Evolutionary conservation across 2,888 invertebrate genomes (phyloP).

Genomic region (Trichopria drosophilae): DNA sequence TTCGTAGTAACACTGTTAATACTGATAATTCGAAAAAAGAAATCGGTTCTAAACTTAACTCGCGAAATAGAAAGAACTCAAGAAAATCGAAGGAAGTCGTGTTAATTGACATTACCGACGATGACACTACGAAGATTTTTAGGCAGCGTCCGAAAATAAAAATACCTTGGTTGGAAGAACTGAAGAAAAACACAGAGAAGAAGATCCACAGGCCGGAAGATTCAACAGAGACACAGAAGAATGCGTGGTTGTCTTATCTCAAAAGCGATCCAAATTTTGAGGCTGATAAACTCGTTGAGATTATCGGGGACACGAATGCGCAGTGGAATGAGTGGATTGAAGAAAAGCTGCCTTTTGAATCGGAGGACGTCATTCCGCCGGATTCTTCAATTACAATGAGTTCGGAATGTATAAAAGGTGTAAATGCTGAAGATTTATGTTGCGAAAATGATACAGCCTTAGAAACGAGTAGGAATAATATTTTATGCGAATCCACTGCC

Average conservation of each 20-base stretch:
- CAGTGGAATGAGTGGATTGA: too few relatives aligned
- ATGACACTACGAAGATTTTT: slow-evolving; percentile 44
- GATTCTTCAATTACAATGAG: too few relatives aligned
- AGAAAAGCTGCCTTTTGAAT: too few relatives aligned
- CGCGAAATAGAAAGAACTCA: slow-evolving; percentile 32
- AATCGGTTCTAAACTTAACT: slow-evolving; percentile 18
- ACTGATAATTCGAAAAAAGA: slow-evolving; percentile 22
- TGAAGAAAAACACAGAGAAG: slow-evolving; percentile 34
- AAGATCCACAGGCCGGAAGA: slow-evolving; percentile 26
- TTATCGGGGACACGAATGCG: too few relatives aligned
- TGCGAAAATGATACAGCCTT: too few relatives aligned
- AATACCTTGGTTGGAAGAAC: slow-evolving; percentile 45
- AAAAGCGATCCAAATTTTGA: too few relatives aligned
- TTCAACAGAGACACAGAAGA: slow-evolving; percentile 25
- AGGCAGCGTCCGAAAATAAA: slow-evolving; percentile 41
- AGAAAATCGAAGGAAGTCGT: slow-evolving; percentile 46
- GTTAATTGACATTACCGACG: slow-evolving; percentile 51
- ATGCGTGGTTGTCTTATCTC: slow-evolving; percentile 10
- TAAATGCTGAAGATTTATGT: too few relatives aligned
- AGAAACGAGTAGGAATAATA: too few relatives aligned
- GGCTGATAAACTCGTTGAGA: too few relatives aligned
- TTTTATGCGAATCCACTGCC: too few relatives aligned
- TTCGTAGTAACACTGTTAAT: slow-evolving; percentile 11
- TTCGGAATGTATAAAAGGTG: too few relatives aligned
- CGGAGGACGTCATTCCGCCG: too few relatives aligned